phyloP scores from a whole-genome alignment of 1,140 invertebrate species.

The Euborellia annulipes region DNA sequence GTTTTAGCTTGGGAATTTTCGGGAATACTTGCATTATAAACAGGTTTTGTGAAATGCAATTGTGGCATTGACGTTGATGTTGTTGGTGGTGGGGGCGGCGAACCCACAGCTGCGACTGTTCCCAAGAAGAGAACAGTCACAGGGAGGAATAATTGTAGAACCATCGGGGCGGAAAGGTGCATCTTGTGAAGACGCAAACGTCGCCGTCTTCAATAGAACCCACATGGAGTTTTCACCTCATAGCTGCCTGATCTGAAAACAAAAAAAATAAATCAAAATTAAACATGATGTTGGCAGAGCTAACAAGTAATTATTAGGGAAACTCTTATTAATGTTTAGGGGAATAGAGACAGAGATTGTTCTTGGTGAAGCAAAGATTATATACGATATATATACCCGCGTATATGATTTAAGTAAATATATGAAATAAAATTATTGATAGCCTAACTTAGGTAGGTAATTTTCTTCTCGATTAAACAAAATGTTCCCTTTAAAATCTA shows the following conservation, averaged over 20 bases:
- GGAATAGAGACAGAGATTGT: too few relatives aligned
- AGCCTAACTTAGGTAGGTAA: too few relatives aligned
- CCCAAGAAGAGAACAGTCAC: background rate
- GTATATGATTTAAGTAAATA: too few relatives aligned
- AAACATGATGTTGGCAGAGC: too few relatives aligned
- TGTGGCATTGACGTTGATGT: constrained; percentile 3
- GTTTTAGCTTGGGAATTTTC: constrained; percentile 84
- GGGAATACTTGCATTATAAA: constrained; percentile 81
- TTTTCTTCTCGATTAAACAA: too few relatives aligned
- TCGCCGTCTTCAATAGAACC: constrained; percentile 26
- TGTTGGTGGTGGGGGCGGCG: background rate
- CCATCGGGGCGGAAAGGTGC: constrained; percentile 28
- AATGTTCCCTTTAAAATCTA: too few relatives aligned
- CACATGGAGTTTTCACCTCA: background rate
- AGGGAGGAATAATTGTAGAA: constrained; percentile 23
- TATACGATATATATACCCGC: too few relatives aligned
- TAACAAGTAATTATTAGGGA: too few relatives aligned
- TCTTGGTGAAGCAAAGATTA: too few relatives aligned
- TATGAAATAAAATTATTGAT: too few relatives aligned
- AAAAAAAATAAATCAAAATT: background rate
- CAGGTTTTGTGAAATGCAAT: constrained; percentile 50
- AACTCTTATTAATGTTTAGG: too few relatives aligned
- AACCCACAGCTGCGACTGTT: constrained; percentile 14
- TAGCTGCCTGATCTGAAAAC: background rate
- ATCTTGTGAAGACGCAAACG: constrained; percentile 26